Conservation (phyloP, 2,888 invertebrate species). For the Gymnosoma rotundatum region DNA sequence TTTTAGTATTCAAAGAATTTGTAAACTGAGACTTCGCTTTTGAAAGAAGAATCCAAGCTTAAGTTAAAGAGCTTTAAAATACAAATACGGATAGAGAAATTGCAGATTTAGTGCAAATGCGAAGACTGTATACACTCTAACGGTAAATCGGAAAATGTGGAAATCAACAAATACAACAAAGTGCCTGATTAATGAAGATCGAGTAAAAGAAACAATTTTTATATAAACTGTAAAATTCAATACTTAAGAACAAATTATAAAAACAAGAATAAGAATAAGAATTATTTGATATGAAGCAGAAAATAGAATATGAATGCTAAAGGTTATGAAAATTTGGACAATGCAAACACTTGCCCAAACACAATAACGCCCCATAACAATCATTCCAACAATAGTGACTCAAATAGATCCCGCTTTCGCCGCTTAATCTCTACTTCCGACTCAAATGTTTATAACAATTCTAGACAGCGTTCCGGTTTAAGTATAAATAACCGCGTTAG, state of each 20-base stretch:
- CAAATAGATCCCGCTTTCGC: neutral
- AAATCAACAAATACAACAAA: slow-evolving; percentile 29
- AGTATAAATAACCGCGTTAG: slow-evolving; percentile 67
- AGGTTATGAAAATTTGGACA: slow-evolving; percentile 74
- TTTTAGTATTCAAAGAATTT: slow-evolving; percentile 45
- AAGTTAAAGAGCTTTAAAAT: slow-evolving; percentile 30
- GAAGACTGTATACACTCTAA: slow-evolving; percentile 6
- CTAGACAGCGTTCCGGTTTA: slow-evolving; percentile 64
- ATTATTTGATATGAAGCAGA: neutral
- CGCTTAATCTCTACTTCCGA: slow-evolving; percentile 70
- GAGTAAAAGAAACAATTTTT: neutral
- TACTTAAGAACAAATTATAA: slow-evolving; percentile 2
- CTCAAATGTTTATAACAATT: slow-evolving; percentile 66
- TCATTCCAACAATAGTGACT: neutral
- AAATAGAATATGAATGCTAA: slow-evolving; percentile 37
- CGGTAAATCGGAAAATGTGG: slow-evolving; percentile 27
- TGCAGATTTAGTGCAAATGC: slow-evolving; percentile 44
- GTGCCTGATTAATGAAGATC: slow-evolving; percentile 2
- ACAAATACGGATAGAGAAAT: slow-evolving; percentile 23
- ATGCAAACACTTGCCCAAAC: slow-evolving; percentile 21
- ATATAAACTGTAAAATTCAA: slow-evolving; percentile 1
- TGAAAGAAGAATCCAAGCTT: slow-evolving; percentile 17
- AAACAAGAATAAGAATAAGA: neutral
- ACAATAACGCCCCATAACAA: slow-evolving; percentile 46
- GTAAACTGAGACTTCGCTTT: slow-evolving; percentile 19